phyloP scores from a whole-genome alignment of 2,888 invertebrate species.

The Sinotaia quadrata region DNA sequence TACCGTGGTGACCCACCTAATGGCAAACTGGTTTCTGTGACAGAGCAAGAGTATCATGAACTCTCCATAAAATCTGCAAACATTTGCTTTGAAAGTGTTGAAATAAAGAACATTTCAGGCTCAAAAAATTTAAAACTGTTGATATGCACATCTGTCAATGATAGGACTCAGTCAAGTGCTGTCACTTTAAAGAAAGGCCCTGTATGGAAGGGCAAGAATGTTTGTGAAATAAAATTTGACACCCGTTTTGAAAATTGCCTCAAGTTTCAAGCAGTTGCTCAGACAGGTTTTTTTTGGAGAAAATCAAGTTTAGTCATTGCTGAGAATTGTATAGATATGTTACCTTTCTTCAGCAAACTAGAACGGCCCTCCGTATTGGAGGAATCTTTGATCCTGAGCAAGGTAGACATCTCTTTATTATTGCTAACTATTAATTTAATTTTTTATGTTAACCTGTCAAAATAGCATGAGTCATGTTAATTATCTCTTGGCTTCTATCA shows the following conservation, averaged over 20 bases:
- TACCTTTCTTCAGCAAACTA: constrained; percentile 22
- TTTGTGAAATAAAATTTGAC: constrained; percentile 65
- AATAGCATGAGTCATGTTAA: too few relatives aligned
- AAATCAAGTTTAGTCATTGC: constrained; percentile 36
- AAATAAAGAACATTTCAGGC: constrained; percentile 30
- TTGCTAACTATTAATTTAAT: too few relatives aligned
- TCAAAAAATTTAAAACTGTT: constrained; percentile 45
- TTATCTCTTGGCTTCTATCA: too few relatives aligned
- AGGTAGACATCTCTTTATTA: constrained; percentile 8
- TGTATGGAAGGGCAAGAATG: constrained; percentile 65
- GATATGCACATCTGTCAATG: constrained; percentile 32
- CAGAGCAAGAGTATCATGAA: constrained; percentile 56
- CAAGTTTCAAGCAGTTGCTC: constrained; percentile 61
- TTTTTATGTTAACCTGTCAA: too few relatives aligned
- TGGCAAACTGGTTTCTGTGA: constrained; percentile 69
- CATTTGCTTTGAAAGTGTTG: constrained; percentile 45
- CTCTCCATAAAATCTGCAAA: constrained; percentile 62
- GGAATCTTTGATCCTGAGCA: constrained; percentile 11
- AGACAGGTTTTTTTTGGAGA: constrained; percentile 70
- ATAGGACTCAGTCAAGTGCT: constrained; percentile 20
- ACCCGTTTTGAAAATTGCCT: constrained; percentile 68
- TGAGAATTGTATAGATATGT: constrained; percentile 29
- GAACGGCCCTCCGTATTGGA: constrained; percentile 7
- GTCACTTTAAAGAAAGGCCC: constrained; percentile 48
- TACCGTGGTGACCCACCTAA: constrained; percentile 72